These are phyloP conservation scores for Trypoxylon attenuatum DNA, from an alignment of 2,888 invertebrate species.

Conservation along the genomic window DNA sequence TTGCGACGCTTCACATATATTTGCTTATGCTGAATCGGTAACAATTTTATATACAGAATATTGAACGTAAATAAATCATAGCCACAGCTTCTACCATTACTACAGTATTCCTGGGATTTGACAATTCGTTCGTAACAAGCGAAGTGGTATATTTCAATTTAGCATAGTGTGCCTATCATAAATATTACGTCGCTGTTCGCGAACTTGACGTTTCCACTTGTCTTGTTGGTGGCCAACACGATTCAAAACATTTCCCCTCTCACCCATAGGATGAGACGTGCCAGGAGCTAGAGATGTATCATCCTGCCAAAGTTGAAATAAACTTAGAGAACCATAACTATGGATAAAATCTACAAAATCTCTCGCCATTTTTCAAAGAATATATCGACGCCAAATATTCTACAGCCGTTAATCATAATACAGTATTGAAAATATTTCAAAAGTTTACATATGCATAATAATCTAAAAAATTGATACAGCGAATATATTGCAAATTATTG, in stretches of 20 bases:
- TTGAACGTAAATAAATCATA: slow-evolving; percentile 23
- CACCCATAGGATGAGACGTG: slow-evolving; percentile 85
- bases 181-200: slow-evolving; percentile 95
- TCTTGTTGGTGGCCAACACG: slow-evolving; percentile 97
- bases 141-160: slow-evolving; percentile 80
- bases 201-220: slow-evolving; percentile 98
- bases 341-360: too few species aligned
- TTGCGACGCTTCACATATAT: slow-evolving; percentile 16
- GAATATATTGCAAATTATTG: too few species aligned
- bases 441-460: too few species aligned
- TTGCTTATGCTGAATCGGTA: not conserved
- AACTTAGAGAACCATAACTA: not conserved
- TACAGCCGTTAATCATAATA: too few species aligned
- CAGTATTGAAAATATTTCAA: too few species aligned
- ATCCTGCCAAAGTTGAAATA: slow-evolving; percentile 69
- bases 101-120: slow-evolving; percentile 9
- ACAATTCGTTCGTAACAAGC: slow-evolving; percentile 13
- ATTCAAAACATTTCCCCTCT: slow-evolving; percentile 88
- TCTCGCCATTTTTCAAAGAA: too few species aligned
- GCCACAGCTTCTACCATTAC: slow-evolving; percentile 13
- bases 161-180: slow-evolving; percentile 99
- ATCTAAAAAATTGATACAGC: too few species aligned
- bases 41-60: slow-evolving; percentile 17
- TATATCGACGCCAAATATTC: too few species aligned
- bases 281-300: slow-evolving; percentile 81